Conservation (phyloP, 2,113 vertebrate species). For the Ceratotherium simum region DNA sequence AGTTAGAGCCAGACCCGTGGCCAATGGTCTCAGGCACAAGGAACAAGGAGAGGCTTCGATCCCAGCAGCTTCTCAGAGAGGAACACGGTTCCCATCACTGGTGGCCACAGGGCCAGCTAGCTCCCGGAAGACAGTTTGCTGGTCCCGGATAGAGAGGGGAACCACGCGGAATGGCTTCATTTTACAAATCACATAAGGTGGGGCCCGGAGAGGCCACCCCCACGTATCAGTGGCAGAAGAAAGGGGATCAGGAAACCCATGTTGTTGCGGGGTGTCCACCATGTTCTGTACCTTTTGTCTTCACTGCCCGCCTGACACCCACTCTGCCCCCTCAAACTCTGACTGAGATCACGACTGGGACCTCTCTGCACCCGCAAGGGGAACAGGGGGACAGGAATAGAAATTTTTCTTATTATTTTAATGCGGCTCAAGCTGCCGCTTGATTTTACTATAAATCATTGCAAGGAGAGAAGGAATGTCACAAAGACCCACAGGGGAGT, state of each 20-base stretch:
- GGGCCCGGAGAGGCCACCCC: not conserved
- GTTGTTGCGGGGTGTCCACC: not conserved
- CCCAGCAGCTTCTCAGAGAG: not conserved
- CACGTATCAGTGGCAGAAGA: not conserved
- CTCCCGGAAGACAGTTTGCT: not conserved
- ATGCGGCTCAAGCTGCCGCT: not conserved
- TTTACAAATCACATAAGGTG: not conserved
- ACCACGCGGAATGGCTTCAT: not conserved
- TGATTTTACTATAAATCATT: not conserved
- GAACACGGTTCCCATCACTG: too few species aligned
- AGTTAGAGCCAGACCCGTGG: not conserved
- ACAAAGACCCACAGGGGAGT: not conserved
- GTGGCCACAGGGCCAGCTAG: not conserved
- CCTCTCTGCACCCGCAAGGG: not conserved
- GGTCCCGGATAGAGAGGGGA: not conserved
- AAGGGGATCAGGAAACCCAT: not conserved
- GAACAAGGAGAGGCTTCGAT: not conserved
- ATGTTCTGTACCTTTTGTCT: not conserved
- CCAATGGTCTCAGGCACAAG: not conserved
- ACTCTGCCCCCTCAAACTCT: not conserved
- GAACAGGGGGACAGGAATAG: not conserved
- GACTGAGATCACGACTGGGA: not conserved
- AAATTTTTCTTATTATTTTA: slow-evolving; percentile 14
- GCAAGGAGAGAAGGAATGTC: not conserved
- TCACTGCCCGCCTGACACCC: not conserved